Evolutionary conservation across 2,888 invertebrate genomes (phyloP).

Genomic region (Lithophane ornitopus): DNA sequence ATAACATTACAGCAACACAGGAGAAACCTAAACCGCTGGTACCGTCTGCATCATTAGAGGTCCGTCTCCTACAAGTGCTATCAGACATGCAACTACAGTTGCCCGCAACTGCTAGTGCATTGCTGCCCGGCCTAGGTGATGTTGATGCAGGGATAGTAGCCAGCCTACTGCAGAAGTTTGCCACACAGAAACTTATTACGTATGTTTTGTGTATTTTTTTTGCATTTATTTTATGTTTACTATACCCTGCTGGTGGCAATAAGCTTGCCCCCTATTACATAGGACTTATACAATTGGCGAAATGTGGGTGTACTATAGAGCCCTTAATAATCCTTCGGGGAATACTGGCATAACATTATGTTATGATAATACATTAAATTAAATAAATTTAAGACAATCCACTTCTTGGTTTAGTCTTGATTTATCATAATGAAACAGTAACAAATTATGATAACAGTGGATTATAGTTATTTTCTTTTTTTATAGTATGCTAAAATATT

Average conservation of each 20-base stretch:
- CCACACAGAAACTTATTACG: conserved; percentile 88
- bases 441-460: too few relatives aligned
- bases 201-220: conserved; percentile 68
- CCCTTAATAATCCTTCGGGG: too few relatives aligned
- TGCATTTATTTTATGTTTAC: neutral
- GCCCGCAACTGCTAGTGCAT: conserved; percentile 84
- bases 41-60: conserved; percentile 83
- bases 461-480: too few relatives aligned
- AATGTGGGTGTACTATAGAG: too few relatives aligned
- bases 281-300: too few relatives aligned
- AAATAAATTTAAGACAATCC: neutral
- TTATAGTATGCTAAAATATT: too few relatives aligned
- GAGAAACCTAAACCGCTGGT: conserved; percentile 79
- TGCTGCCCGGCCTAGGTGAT: conserved; percentile 85
- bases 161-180: conserved; percentile 87
- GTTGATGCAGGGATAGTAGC: conserved; percentile 86
- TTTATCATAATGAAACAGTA: neutral
- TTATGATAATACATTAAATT: too few relatives aligned
- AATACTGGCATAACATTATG: too few relatives aligned
- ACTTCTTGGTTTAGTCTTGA: neutral
- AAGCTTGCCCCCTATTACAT: too few relatives aligned
- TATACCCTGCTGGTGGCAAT: too few relatives aligned
- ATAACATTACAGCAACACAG: conserved; percentile 56
- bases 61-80: conserved; percentile 84
- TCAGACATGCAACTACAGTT: conserved; percentile 88